Base-by-base conservation (phyloP, 2,113 vertebrate species). In the Panurus biarmicus region DNA sequence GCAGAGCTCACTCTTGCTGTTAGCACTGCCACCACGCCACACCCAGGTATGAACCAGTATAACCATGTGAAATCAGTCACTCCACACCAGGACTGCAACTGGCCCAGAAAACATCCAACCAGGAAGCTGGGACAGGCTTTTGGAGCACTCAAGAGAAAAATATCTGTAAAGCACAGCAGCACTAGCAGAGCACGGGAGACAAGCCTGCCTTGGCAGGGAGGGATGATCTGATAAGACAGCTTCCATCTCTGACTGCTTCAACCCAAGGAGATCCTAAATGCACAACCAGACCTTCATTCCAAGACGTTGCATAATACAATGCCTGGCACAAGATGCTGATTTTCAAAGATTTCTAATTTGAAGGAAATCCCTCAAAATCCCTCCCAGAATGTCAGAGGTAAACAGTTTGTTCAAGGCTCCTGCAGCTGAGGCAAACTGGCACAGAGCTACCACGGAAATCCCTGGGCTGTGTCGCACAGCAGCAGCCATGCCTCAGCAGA, bases 341-440 rank as follows among this genome's bases (percentile, higher is more conserved):
- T 94, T 95, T 93, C 53, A 47, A 69, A 93, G 60, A 81, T 86
- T 84, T 86, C 75, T 81, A 33, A 86, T 90, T 90, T 81, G 87
- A 90, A 94, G 75, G 90, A 95, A 96, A 96, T 94, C 85, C 71
- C 56, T 93, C 58, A 87, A 83, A 95, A 95, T 94, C 82, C 79
- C 53, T 85, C 79, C 36, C 57, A 84, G 61, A 96, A 95, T 25
- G 33, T 42, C 56, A 48, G 60, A 93, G 75, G 69, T 93, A 90
- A 95, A 91, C 48, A 92, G 69, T 80, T 90, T 94, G 87, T 83
- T 83, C 57, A 48, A 71, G 53, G 75, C 36, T 86, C 65, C 64
- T 57, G 74, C 40, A 80, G 64, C 81, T 93, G 82, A 90, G 79
- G 44, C 4, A 0, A 85, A 51, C 40, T 48, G 72, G 79, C 79